These are phyloP conservation scores for Gadopsis marmoratus DNA, from an alignment of 2,797 vertebrate species.

Conservation along the genomic window DNA sequence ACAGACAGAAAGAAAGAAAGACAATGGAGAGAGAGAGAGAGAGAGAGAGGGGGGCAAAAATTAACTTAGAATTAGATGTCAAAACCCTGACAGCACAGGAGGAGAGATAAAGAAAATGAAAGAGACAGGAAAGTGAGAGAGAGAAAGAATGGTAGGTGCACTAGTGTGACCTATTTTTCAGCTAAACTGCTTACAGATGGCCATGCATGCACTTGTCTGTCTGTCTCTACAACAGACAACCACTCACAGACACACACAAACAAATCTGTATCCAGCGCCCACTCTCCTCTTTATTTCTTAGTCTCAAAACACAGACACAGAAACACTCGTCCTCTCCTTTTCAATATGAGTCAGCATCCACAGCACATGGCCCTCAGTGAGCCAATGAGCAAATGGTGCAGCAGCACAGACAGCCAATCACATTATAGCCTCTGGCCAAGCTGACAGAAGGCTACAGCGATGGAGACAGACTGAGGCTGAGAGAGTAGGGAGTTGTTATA, in stretches of 20 bases:
- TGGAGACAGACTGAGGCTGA: slow-evolving; percentile 29
- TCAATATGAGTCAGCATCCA: slow-evolving; percentile 71
- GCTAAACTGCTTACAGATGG: slow-evolving; percentile 62
- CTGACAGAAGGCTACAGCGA: slow-evolving; percentile 41
- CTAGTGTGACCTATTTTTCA: slow-evolving; percentile 70
- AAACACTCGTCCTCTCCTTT: slow-evolving; percentile 53
- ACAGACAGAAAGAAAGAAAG: slow-evolving; percentile 46
- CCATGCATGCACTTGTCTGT: slow-evolving; percentile 45
- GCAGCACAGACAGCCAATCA: slow-evolving; percentile 60
- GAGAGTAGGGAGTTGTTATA: slow-evolving; percentile 27
- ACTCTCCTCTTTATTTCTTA: slow-evolving; percentile 59
- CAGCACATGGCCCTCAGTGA: slow-evolving; percentile 58
- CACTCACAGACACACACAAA: slow-evolving; percentile 62
- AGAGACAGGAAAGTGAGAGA: slow-evolving; percentile 19
- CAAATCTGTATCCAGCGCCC: slow-evolving; percentile 68
- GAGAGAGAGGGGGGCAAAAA: slow-evolving; percentile 29
- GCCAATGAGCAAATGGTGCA: slow-evolving; percentile 64
- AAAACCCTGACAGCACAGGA: slow-evolving; percentile 57
- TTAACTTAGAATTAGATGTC: slow-evolving; percentile 59
- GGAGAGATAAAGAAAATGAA: slow-evolving; percentile 43
- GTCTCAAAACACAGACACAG: slow-evolving; percentile 66
- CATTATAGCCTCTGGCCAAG: slow-evolving; percentile 37
- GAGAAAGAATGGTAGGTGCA: slow-evolving; percentile 50
- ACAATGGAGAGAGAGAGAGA: slow-evolving; percentile 41
- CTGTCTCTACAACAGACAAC: slow-evolving; percentile 62